Evolutionary conservation across 1,140 invertebrate genomes (phyloP).

Genomic region (Melanaphis sacchari): DNA sequence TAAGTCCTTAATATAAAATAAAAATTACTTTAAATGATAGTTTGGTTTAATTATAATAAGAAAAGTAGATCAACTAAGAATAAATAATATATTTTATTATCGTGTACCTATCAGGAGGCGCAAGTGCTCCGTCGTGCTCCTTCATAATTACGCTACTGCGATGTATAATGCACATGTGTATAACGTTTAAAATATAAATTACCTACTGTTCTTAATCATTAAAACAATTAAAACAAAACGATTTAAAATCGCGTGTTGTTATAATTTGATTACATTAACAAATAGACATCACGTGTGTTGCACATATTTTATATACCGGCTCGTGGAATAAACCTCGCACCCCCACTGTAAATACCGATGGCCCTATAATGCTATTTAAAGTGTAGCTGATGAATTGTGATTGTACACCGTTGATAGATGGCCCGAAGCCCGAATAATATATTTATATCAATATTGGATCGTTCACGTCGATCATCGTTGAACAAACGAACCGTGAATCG

Average conservation of each 20-base stretch:
- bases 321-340: neutral
- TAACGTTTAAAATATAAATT: neutral
- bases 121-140: no score
- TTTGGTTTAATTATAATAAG: no score
- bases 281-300: no score
- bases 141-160: neutral
- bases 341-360: neutral
- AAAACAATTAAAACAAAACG: neutral
- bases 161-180: neutral
- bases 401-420: neutral
- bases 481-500: neutral
- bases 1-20: no score
- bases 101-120: no score
- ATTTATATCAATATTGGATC: neutral
- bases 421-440: neutral
- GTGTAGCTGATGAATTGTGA: neutral
- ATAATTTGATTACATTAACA: no score
- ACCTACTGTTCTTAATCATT: no score
- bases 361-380: neutral
- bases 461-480: neutral
- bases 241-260: neutral
- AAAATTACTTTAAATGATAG: no score
- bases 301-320: neutral
- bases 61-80: no score
- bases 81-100: no score